A percentile compares a stretch with the other conserved stretches of the same genome.
Conservation (phyloP, 2,113 vertebrate genomes). For the Odocoileus virginianus region DNA sequence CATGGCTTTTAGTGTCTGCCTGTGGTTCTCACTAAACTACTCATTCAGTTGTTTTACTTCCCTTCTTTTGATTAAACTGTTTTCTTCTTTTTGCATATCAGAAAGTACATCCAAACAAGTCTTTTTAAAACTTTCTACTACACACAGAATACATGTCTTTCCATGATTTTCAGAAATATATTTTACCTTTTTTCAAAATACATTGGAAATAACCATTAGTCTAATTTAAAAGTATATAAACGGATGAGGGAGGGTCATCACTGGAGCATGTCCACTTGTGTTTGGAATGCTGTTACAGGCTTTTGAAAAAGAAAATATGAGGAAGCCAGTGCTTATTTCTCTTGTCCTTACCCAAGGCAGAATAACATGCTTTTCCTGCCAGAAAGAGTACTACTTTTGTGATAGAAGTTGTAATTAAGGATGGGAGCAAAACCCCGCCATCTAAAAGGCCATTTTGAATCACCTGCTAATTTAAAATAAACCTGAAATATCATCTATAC, state of each 20-base stretch:
- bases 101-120: background rate
- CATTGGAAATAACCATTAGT: background rate
- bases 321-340: background rate
- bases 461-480: conserved; percentile 10
- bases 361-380: background rate
- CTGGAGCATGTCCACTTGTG: background rate
- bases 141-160: background rate
- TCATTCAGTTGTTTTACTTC: background rate
- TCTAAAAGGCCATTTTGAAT: background rate
- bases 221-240: background rate
- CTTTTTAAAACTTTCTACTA: background rate
- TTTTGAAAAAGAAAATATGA: background rate
- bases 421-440: background rate
- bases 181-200: conserved; percentile 1
- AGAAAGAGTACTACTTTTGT: background rate
- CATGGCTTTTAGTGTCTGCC: background rate
- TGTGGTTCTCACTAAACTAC: background rate
- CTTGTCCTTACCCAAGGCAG: background rate
- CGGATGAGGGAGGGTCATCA: background rate
- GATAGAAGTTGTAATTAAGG: background rate
- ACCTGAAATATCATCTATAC: background rate
- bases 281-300: background rate
- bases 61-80: background rate
- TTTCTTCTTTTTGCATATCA: background rate
- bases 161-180: background rate